A percentile compares a stretch with the other conserved stretches of the same genome.
Evolutionary conservation across 1,140 invertebrate species (phyloP).

Genomic region (Lepidurus arcticus): DNA sequence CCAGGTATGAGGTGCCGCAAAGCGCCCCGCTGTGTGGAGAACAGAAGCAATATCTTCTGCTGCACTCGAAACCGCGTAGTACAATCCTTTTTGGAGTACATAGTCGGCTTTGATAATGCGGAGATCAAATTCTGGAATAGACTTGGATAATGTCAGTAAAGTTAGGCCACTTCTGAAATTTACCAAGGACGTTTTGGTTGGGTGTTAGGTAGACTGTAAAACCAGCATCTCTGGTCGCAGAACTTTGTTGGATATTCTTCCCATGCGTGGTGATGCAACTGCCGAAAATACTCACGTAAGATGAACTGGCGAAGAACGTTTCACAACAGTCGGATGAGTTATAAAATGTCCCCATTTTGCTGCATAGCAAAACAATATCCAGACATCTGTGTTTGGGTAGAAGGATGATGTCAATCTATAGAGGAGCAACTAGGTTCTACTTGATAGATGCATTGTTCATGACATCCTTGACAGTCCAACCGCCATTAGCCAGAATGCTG

Average conservation of each 20-base stretch:
- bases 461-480: slow-evolving; percentile 19
- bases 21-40: slow-evolving; percentile 23
- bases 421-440: background rate
- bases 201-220: background rate
- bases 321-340: slow-evolving; percentile 24
- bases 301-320: background rate
- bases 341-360: background rate
- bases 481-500: background rate
- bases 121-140: slow-evolving; percentile 3
- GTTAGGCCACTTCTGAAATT: background rate
- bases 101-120: slow-evolving; percentile 1
- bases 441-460: slow-evolving; percentile 22
- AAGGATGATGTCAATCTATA: background rate
- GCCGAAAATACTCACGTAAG: no score
- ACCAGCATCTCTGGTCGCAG: no score
- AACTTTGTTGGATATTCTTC: no score
- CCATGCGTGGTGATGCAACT: no score
- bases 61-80: slow-evolving; percentile 31
- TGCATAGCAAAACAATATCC: slow-evolving; percentile 27
- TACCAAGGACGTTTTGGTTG: background rate
- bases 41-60: slow-evolving; percentile 17
- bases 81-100: slow-evolving; percentile 10
- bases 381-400: background rate
- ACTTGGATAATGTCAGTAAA: no score
- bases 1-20: background rate